These are phyloP conservation scores for Cathartes aura DNA, from an alignment of 2,113 vertebrate species.

Conservation along the genomic window DNA sequence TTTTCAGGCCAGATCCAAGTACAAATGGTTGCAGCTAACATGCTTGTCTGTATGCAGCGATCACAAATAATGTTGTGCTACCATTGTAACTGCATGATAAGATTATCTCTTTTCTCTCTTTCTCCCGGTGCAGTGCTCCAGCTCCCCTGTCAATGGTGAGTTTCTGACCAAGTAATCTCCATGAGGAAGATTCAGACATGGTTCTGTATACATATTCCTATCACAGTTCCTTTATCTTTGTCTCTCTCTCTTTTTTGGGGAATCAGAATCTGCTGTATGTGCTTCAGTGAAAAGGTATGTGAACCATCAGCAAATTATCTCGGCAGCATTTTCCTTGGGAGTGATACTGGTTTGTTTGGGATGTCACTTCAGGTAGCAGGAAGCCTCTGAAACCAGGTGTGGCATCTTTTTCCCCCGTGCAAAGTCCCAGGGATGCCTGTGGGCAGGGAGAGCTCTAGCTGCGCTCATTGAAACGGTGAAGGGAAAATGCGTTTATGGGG, in stretches of 20 bases:
- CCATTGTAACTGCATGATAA: not conserved
- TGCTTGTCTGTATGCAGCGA: not conserved
- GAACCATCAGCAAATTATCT: not conserved
- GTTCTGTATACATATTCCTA: not conserved
- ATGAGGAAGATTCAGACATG: fast-evolving
- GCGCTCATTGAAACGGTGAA: not conserved
- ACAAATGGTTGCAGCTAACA: not conserved
- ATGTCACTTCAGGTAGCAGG: not conserved
- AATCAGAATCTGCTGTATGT: slow-evolving; percentile 13
- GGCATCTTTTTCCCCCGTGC: not conserved
- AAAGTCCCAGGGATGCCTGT: not conserved
- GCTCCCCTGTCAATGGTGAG: slow-evolving; percentile 23
- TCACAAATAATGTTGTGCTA: not conserved
- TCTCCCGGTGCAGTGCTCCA: not conserved
- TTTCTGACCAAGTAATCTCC: not conserved
- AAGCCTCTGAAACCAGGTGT: not conserved
- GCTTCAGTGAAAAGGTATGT: slow-evolving; percentile 41
- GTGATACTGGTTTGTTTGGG: not conserved
- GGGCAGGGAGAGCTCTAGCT: not conserved
- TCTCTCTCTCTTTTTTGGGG: not conserved
- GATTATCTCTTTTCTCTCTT: not conserved
- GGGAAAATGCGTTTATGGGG: not conserved
- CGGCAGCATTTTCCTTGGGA: not conserved
- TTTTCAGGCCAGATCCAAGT: not conserved
- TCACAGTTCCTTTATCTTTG: not conserved